phyloP scores from a whole-genome alignment of 2,113 vertebrate genomes.

The Arothron firmamentum region DNA sequence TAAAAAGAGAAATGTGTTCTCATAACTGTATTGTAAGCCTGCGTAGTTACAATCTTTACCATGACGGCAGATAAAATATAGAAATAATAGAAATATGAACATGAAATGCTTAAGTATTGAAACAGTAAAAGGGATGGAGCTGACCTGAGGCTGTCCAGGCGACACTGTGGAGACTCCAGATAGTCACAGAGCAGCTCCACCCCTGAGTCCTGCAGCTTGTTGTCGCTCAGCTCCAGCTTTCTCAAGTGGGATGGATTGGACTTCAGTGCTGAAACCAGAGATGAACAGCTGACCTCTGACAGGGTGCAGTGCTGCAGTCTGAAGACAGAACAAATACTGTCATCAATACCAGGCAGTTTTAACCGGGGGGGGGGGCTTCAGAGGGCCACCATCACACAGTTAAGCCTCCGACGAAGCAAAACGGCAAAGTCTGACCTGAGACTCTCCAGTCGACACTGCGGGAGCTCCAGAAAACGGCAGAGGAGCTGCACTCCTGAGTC shows the following conservation, averaged over 20 bases:
- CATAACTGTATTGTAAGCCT: too few species aligned
- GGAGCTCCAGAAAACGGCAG: neutral
- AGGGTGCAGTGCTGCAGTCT: neutral
- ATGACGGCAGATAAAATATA: too few species aligned
- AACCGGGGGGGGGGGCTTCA: too few species aligned
- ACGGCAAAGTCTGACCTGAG: neutral
- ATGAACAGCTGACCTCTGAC: neutral
- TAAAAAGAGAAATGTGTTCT: too few species aligned
- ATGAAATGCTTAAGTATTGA: too few species aligned
- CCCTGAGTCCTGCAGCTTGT: neutral
- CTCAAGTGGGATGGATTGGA: neutral
- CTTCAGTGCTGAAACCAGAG: neutral
- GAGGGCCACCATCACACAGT: too few species aligned
- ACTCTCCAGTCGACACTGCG: neutral
- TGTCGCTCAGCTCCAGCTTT: neutral
- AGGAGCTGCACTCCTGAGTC: neutral
- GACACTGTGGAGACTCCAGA: neutral
- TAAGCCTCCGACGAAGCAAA: too few species aligned
- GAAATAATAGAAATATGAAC: too few species aligned
- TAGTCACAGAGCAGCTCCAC: neutral
- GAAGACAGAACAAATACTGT: neutral
- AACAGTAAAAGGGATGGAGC: too few species aligned
- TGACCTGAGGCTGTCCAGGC: too few species aligned
- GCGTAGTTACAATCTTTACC: too few species aligned
- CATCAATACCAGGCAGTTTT: too few species aligned